A percentile compares a stretch with the other conserved stretches of the same genome.
Conservation (phyloP, 2,888 invertebrate genomes). For the Spatulosminthurus flaviceps region DNA sequence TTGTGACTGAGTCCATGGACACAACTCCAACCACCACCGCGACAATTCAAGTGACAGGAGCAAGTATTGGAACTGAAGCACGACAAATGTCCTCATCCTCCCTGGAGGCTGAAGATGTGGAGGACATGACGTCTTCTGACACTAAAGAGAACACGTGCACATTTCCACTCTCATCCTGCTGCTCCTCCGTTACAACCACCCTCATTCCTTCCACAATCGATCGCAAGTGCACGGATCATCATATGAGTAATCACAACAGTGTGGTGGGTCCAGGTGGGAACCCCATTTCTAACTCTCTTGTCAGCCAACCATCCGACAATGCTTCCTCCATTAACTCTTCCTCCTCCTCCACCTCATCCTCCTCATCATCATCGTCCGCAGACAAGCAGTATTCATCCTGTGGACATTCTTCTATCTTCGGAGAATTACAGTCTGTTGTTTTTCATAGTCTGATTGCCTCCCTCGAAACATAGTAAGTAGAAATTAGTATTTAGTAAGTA, state of each 20-base stretch:
- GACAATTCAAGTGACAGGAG: background rate
- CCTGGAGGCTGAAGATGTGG: constrained; percentile 13
- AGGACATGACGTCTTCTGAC: constrained; percentile 45
- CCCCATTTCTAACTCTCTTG: constrained; percentile 27
- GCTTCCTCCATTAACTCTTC: too few species aligned
- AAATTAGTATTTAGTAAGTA: constrained; percentile 36
- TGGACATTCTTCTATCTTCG: constrained; percentile 75
- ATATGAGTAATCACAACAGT: constrained; percentile 18
- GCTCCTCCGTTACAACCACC: constrained; percentile 43
- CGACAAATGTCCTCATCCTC: constrained; percentile 23
- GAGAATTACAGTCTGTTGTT: constrained; percentile 72
- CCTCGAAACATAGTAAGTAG: constrained; percentile 69
- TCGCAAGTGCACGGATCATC: constrained; percentile 33
- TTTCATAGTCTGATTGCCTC: constrained; percentile 73
- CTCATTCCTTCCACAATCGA: constrained; percentile 44
- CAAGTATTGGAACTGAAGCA: background rate
- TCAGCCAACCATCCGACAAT: constrained; percentile 36
- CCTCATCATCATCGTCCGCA: constrained; percentile 39
- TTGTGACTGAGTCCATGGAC: constrained; percentile 24
- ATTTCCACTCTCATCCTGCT: constrained; percentile 38
- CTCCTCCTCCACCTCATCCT: constrained; percentile 10
- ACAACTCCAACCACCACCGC: background rate
- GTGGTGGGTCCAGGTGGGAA: background rate
- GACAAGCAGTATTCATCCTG: constrained; percentile 67
- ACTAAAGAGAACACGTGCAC: constrained; percentile 59